These are phyloP conservation scores for Pogoniulus pusillus DNA, from an alignment of 2,797 vertebrate genomes.

Conservation along the genomic window DNA sequence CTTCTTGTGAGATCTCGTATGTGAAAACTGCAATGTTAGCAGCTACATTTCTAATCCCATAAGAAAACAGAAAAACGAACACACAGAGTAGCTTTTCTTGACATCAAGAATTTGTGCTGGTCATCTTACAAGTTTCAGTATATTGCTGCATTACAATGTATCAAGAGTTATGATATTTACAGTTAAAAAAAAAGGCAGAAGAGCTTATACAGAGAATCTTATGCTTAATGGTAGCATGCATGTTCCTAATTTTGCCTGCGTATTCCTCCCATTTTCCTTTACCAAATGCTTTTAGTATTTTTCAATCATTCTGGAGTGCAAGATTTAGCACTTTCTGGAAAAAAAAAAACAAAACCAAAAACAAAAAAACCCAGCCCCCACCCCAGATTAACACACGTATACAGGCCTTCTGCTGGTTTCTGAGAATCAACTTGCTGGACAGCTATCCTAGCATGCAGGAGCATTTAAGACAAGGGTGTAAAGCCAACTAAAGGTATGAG, in stretches of 20 bases:
- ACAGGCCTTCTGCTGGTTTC: not conserved
- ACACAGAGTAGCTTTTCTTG: not conserved
- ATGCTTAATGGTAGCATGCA: not conserved
- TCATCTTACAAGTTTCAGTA: not conserved
- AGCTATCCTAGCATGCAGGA: not conserved
- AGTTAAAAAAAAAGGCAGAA: not conserved
- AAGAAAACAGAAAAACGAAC: not conserved
- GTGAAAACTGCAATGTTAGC: not conserved
- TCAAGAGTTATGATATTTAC: not conserved
- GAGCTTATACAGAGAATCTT: not conserved
- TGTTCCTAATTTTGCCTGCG: not conserved
- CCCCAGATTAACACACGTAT: not conserved
- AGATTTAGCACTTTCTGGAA: conserved; percentile 25
- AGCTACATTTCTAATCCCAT: not conserved
- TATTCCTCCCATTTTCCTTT: not conserved
- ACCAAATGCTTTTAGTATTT: not conserved
- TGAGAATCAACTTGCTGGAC: conserved; percentile 21
- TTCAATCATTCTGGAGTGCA: not conserved
- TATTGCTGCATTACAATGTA: not conserved
- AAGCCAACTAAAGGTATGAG: accelerated
- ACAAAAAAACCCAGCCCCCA: too few species aligned
- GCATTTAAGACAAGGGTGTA: not conserved
- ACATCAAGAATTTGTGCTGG: not conserved
- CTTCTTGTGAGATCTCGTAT: not conserved
- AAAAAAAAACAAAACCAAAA: not conserved